Conservation (phyloP, 2,888 invertebrate species). For the Cheiracanthium punctorium region DNA sequence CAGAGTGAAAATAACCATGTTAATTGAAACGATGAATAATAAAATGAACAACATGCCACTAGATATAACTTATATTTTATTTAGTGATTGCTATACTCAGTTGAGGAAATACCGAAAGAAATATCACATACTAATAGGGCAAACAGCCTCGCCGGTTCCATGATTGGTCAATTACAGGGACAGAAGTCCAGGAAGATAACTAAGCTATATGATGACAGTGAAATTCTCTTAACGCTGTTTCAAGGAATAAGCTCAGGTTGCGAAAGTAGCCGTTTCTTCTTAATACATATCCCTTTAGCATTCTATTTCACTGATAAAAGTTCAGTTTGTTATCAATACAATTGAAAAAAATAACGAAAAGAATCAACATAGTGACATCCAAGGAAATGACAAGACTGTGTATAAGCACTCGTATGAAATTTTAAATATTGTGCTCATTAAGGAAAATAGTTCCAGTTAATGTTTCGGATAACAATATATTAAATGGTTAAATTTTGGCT, state of each 20-base stretch:
- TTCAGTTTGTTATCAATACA: neutral
- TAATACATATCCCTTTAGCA: neutral
- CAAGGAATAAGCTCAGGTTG: slow-evolving; percentile 60
- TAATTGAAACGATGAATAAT: neutral
- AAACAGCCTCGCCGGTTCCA: slow-evolving; percentile 37
- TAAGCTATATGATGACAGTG: slow-evolving; percentile 32
- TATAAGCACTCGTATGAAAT: neutral
- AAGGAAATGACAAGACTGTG: no score
- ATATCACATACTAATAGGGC: slow-evolving; percentile 61
- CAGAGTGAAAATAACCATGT: no score
- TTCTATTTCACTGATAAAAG: neutral
- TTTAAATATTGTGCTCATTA: neutral
- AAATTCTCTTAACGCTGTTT: slow-evolving; percentile 19
- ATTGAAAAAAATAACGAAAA: neutral
- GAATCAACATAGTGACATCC: neutral
- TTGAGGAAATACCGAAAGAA: slow-evolving; percentile 56
- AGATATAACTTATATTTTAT: slow-evolving; percentile 48
- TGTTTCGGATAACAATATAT: no score
- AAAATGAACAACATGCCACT: neutral
- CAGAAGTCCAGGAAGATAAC: slow-evolving; percentile 14
- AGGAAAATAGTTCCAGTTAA: neutral
- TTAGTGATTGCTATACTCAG: slow-evolving; percentile 60
- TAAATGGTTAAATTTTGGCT: no score
- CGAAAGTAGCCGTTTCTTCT: slow-evolving; percentile 28
- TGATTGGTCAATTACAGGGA: slow-evolving; percentile 37